These are phyloP conservation scores for Pachymerium ferrugineum DNA, from an alignment of 2,888 invertebrate genomes.

Conservation along the genomic window DNA sequence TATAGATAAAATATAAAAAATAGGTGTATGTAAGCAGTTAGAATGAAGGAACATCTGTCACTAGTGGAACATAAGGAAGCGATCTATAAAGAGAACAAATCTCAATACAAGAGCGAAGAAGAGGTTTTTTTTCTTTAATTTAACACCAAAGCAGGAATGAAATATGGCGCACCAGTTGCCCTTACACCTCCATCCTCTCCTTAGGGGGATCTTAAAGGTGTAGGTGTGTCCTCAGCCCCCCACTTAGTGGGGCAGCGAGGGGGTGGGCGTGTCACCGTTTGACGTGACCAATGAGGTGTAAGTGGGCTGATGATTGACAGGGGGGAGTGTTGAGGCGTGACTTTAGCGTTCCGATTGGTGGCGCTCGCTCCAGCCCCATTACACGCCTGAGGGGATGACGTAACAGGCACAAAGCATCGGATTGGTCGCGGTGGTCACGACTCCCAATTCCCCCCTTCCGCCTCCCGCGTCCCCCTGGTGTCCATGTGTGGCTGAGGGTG, in stretches of 20 bases:
- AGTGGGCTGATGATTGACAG: neutral
- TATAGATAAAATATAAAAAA: no score
- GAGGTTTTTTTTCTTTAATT: neutral
- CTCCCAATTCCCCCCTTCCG: neutral
- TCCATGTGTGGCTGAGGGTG: neutral
- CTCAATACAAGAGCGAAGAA: neutral
- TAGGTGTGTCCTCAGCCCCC: neutral
- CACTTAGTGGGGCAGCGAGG: neutral
- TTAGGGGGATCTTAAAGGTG: neutral
- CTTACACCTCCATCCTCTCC: neutral
- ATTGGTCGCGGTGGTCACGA: slow-evolving; percentile 28
- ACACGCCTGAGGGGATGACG: slow-evolving; percentile 28
- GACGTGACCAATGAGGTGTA: neutral
- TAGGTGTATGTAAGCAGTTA: no score
- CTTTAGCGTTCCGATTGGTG: slow-evolving; percentile 27
- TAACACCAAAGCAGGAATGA: neutral
- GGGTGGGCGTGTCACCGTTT: neutral
- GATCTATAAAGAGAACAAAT: neutral
- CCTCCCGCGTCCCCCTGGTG: neutral
- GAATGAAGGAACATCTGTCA: no score
- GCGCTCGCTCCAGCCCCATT: neutral
- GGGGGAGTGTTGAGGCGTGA: slow-evolving; percentile 4
- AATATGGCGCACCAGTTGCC: neutral
- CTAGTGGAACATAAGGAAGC: no score
- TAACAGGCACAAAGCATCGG: slow-evolving; percentile 28